Conservation (phyloP, 2,113 vertebrate genomes). For the Xiphophorus maculatus region DNA sequence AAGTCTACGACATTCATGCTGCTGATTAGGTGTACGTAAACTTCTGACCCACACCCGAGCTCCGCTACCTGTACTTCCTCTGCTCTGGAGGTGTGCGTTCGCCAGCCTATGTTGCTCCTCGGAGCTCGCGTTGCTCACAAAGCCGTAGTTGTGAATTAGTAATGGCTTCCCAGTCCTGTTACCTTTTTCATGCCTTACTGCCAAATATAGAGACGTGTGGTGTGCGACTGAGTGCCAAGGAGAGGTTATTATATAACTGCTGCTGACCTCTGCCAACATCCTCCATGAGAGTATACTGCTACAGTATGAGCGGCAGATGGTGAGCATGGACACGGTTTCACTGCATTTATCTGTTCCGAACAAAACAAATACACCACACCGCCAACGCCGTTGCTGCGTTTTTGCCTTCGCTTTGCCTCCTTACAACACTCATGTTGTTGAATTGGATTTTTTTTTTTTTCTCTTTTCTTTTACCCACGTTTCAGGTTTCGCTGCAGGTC, state of each 20-base stretch:
- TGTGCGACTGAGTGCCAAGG: constrained; percentile 17
- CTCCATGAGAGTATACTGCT: constrained; percentile 7
- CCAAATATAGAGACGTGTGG: constrained; percentile 40
- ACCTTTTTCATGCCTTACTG: constrained; percentile 42
- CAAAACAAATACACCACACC: not conserved
- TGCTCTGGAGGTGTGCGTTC: not conserved
- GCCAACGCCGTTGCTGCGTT: not conserved
- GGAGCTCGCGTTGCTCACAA: constrained; percentile 26
- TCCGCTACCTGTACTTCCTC: not conserved
- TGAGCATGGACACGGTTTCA: not conserved
- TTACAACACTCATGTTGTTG: not conserved
- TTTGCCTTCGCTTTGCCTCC: not conserved
- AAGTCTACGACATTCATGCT: not conserved
- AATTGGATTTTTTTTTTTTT: not conserved
- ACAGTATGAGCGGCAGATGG: not conserved
- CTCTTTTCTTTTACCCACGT: not conserved
- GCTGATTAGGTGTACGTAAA: not conserved
- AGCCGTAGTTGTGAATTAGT: constrained; percentile 59
- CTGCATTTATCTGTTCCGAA: not conserved
- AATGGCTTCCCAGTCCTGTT: constrained; percentile 47
- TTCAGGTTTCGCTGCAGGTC: not conserved
- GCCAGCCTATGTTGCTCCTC: constrained; percentile 10
- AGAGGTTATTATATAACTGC: constrained; percentile 33
- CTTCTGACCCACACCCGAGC: not conserved
- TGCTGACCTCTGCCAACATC: constrained; percentile 34